Base-by-base conservation (phyloP, 1,140 invertebrate species). In the Brachionus plicatilis region DNA sequence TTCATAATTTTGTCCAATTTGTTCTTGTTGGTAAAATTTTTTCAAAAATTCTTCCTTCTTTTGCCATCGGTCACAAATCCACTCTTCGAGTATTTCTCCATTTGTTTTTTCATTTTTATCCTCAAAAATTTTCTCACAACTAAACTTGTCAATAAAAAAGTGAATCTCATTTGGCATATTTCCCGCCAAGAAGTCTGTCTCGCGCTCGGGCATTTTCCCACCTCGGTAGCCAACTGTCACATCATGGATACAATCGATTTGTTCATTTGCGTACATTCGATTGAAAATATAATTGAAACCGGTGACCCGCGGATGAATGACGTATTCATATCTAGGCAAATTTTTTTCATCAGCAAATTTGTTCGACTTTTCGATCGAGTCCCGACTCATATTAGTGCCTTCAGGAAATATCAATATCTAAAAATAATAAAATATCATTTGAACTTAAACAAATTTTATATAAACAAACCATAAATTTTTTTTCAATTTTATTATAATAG, bases 251-350 rank as follows among this genome's bases (percentile, higher is more conserved):
- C 37, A 82, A 43, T 82, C 79, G 7, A 82, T 82, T 41, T 82
- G 80, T 87, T 88, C 88, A 92, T 92, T 89, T 87, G 92, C 89
- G 83, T 93, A 90, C 87, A 95, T 92, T 86, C 93, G 91, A 56
- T 91, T 89, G 1, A 92, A 91, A 80, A 88, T 85, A 84, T 92
- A 94, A 47, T 91, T 91, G 89, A 95, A 96, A 1, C 95, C 95
- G 2, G 94, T 95, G 2, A 94, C 94, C 85, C 94, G 92, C 0
- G 95, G 95, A 89, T 96, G 94, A 0, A 96, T 89, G 6, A 94
- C 93, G 87, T 93, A 92, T 7, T 92, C 90, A 86, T 95, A 95
- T 60, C 90, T 88, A 88, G 92, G 87, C 27, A 95, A 88, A 85
- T 92, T 91, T 87, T 94, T 91, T 85, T 93, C 92, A 11, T 89